Evolutionary conservation across 2,797 vertebrate species (phyloP).

Genomic region (Limosa lapponica): DNA sequence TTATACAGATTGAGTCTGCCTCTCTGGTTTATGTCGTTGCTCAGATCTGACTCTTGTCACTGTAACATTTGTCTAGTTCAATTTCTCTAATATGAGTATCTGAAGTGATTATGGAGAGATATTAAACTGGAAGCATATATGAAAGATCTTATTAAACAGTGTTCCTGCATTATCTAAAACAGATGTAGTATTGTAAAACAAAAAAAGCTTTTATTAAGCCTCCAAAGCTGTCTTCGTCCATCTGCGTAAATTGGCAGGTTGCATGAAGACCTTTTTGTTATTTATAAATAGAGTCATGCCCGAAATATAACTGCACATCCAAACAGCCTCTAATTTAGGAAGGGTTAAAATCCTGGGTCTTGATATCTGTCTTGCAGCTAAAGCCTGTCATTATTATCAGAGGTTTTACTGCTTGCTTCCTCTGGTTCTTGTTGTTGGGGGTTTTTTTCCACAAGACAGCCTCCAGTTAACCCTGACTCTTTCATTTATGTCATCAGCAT

Average conservation of each 20-base stretch:
- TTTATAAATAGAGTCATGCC: constrained; percentile 21
- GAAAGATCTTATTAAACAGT: constrained; percentile 38
- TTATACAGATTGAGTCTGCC: constrained; percentile 28
- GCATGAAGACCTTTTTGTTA: constrained; percentile 42
- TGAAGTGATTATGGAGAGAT: constrained; percentile 39
- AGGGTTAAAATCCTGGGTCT: constrained; percentile 3
- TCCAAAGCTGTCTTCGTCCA: constrained; percentile 36
- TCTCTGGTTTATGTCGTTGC: constrained; percentile 47
- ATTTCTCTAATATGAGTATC: constrained; percentile 36
- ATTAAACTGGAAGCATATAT: constrained; percentile 22
- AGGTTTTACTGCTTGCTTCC: constrained; percentile 43
- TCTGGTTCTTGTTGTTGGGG: neutral
- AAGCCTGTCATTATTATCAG: constrained; percentile 6
- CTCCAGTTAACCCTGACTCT: constrained; percentile 34
- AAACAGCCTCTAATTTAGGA: constrained; percentile 24
- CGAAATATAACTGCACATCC: neutral
- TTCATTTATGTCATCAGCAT: constrained; percentile 35
- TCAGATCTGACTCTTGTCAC: constrained; percentile 16
- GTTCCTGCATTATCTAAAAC: constrained; percentile 51
- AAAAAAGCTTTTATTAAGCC: constrained; percentile 25
- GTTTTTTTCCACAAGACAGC: neutral
- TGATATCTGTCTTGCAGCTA: neutral
- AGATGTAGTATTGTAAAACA: constrained; percentile 34
- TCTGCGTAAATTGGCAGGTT: constrained; percentile 44
- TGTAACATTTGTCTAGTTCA: constrained; percentile 16